Percentiles rank a stretch among this genome's conserved stretches.
phyloP scores from a whole-genome alignment of 2,113 vertebrate species.

The Prochilodus magdalenae region DNA sequence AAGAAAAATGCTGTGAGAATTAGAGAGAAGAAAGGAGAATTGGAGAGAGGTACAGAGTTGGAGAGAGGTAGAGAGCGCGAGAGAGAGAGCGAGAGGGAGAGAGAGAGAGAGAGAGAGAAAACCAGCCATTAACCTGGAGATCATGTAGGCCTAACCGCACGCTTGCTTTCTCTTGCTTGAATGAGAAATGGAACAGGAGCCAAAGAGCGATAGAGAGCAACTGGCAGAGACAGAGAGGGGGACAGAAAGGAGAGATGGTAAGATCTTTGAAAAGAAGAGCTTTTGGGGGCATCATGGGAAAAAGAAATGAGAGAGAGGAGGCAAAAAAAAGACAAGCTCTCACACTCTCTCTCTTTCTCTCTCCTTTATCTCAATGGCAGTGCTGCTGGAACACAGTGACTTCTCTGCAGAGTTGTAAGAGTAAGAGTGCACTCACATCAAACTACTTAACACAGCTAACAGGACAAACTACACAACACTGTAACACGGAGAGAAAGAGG shows the following conservation, averaged over 20 bases:
- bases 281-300: constrained; percentile 8
- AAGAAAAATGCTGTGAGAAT: too few relatives aligned
- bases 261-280: constrained; percentile 10
- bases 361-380: neutral
- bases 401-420: constrained; percentile 60
- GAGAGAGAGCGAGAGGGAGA: neutral
- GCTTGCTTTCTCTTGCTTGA: neutral
- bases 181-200: neutral
- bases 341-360: constrained; percentile 11
- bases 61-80: neutral
- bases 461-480: constrained; percentile 59
- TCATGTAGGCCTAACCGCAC: neutral
- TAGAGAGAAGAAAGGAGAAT: too few relatives aligned
- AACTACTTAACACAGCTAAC: constrained; percentile 72
- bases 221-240: neutral
- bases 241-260: constrained; percentile 2
- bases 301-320: neutral
- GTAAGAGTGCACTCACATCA: constrained; percentile 64
- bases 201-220: neutral
- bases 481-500: constrained; percentile 16
- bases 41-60: too few relatives aligned
- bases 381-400: constrained; percentile 35
- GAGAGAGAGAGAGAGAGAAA: neutral
- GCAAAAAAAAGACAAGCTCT: constrained; percentile 31
- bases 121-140: neutral